Conservation (phyloP, 2,113 vertebrate genomes). For the Amphilophus citrinellus region DNA sequence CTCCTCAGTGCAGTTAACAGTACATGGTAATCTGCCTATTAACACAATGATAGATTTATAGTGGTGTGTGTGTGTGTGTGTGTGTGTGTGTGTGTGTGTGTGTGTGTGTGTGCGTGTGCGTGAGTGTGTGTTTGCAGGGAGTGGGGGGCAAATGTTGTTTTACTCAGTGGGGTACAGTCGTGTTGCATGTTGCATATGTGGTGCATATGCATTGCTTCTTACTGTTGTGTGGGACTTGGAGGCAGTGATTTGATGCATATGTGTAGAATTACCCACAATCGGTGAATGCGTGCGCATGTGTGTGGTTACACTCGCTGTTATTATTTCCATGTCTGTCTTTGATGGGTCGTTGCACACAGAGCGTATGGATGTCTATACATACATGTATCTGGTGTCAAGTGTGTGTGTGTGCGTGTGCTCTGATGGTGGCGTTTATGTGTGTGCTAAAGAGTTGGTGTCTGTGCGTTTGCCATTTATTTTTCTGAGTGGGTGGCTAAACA, state of each 20-base stretch:
- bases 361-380: slow-evolving; percentile 70
- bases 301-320: slow-evolving; percentile 73
- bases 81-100: slow-evolving; percentile 9
- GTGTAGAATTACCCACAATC: slow-evolving; percentile 71
- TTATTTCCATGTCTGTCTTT: slow-evolving; percentile 77
- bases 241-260: slow-evolving; percentile 73
- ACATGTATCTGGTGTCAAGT: slow-evolving; percentile 71
- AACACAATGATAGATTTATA: slow-evolving; percentile 64
- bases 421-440: slow-evolving; percentile 30
- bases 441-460: slow-evolving; percentile 41
- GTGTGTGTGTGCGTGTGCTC: slow-evolving; percentile 25
- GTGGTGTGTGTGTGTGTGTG: slow-evolving; percentile 14
- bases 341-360: slow-evolving; percentile 74
- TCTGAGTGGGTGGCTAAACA: slow-evolving; percentile 78
- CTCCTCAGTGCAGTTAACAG: slow-evolving; percentile 59
- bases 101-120: neutral
- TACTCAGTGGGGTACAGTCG: slow-evolving; percentile 47
- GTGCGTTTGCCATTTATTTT: slow-evolving; percentile 72
- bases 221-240: slow-evolving; percentile 47
- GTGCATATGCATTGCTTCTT: slow-evolving; percentile 60
- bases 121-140: neutral
- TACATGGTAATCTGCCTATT: slow-evolving; percentile 68
- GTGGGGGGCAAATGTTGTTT: slow-evolving; percentile 23
- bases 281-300: slow-evolving; percentile 33
- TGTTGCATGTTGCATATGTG: slow-evolving; percentile 62